Conservation (phyloP, 2,113 vertebrate species). For the Nestor notabilis region DNA sequence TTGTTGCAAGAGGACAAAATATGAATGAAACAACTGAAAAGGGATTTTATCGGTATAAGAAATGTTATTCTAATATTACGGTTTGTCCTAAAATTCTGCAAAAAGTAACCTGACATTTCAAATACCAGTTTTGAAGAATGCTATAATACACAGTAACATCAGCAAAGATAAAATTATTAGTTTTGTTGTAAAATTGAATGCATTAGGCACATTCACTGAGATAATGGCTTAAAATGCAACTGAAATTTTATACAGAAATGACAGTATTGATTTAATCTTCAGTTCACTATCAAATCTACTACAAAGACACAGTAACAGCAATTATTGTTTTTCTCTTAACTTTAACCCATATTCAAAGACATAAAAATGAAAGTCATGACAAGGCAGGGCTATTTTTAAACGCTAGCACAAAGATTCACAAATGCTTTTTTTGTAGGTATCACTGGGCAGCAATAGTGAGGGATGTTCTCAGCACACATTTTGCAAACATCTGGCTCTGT, state of each 20-base stretch:
- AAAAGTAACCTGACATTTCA: not conserved
- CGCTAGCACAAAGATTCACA: not conserved
- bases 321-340: constrained; percentile 9
- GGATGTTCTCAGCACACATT: not conserved
- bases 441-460: not conserved
- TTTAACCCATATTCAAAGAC: constrained; percentile 15
- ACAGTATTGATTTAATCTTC: constrained; percentile 52
- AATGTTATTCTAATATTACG: not conserved
- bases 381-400: not conserved
- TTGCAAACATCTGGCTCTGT: not conserved
- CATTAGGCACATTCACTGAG: not conserved
- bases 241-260: constrained; percentile 14
- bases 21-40: constrained; percentile 47
- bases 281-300: constrained; percentile 41
- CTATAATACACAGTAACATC: not conserved
- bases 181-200: not conserved
- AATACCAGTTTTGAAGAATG: not conserved
- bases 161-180: constrained; percentile 5
- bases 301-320: constrained; percentile 10
- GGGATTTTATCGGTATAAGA: not conserved
- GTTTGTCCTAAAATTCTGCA: not conserved
- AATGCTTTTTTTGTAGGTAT: not conserved
- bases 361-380: constrained; percentile 1
- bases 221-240: not conserved
- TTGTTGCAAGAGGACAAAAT: constrained; percentile 51